Percentiles rank a stretch among this genome's conserved stretches.
phyloP scores from a whole-genome alignment of 2,113 vertebrate genomes.

The Seriola quinqueradiata region DNA sequence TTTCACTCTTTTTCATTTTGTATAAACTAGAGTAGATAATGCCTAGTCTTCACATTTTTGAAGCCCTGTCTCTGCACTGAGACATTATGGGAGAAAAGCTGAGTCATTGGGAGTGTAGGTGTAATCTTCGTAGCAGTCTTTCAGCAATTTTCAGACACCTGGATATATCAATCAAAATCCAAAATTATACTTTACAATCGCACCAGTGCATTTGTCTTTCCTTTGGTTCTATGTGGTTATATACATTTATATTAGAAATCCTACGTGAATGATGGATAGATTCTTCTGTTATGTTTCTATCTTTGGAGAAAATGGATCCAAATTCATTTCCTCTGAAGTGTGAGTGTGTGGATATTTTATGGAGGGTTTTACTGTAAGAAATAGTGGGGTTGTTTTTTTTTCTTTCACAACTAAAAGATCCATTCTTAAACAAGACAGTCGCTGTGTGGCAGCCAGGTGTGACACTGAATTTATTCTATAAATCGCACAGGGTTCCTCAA shows the following conservation, averaged over 20 bases:
- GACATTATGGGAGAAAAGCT: conserved; percentile 64
- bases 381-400: neutral
- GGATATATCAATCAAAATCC: conserved; percentile 59
- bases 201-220: conserved; percentile 44
- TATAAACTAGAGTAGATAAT: conserved; percentile 31
- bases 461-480: conserved; percentile 58
- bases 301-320: conserved; percentile 16
- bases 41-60: conserved; percentile 38
- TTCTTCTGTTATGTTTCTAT: conserved; percentile 22
- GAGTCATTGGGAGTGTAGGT: conserved; percentile 66
- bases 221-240: conserved; percentile 23
- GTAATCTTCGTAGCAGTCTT: conserved; percentile 53
- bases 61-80: conserved; percentile 47
- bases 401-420: conserved; percentile 23
- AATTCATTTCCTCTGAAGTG: neutral
- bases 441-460: conserved; percentile 55
- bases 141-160: conserved; percentile 39
- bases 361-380: conserved; percentile 19
- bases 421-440: conserved; percentile 29
- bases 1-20: conserved; percentile 14
- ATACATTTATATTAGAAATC: conserved; percentile 18
- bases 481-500: conserved; percentile 50
- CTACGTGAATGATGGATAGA: conserved; percentile 44
- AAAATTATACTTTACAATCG: conserved; percentile 52
- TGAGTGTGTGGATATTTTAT: conserved; percentile 22